Evolutionary conservation across 2,888 invertebrate species (phyloP), one percentile per base, ranked within the genome.

Genomic region (Labia minor): DNA sequence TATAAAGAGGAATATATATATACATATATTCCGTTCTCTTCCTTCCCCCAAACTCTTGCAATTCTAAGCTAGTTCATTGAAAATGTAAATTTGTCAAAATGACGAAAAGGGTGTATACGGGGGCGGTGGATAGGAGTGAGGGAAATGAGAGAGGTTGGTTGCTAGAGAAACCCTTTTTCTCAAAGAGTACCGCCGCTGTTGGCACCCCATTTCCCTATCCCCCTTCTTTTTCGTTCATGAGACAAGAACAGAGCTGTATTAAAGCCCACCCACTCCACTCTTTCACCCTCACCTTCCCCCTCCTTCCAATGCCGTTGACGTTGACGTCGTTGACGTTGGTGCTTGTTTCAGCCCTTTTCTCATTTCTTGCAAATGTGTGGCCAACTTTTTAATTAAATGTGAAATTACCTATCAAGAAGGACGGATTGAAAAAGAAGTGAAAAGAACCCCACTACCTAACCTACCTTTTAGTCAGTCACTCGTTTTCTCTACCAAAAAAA

Each of bases 11-110:
- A 11, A 16, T 49, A 49, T 49, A 49, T 49, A n/a, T 49, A 16
- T 49, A 49, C 14, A 49, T 49, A 49, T 49, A 49, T 49, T 14
- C 49, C 49, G 2, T 16, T 49, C 49, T 14, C 14, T 2, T 14
- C 49, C 49, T 14, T 14, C n/a, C 3, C 8, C 49, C 14, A 49
- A 49, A 49, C 49, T 14, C 49, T 49, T 49, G n/a, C 6, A 4
- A 14, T 49, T 26, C 49, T 49, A 49, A 49, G 49, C 49, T 49
- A 49, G 49, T 49, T 49, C 49, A 49, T 49, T 49, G 49, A 49
- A 49, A 49, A 49, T 49, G 49, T 49, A 49, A 49, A 49, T 49
- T 49, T 49, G 49, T 49, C 49, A 49, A 49, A 49, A 49, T 49
- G 49, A 49, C 49, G 49, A 49, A 49, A 49, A 49, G 49, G 49